A percentile compares a stretch with the other conserved stretches of the same genome.
These are phyloP conservation scores for Malaclemys terrapin DNA, from an alignment of 2,113 vertebrate genomes.

Conservation along the genomic window DNA sequence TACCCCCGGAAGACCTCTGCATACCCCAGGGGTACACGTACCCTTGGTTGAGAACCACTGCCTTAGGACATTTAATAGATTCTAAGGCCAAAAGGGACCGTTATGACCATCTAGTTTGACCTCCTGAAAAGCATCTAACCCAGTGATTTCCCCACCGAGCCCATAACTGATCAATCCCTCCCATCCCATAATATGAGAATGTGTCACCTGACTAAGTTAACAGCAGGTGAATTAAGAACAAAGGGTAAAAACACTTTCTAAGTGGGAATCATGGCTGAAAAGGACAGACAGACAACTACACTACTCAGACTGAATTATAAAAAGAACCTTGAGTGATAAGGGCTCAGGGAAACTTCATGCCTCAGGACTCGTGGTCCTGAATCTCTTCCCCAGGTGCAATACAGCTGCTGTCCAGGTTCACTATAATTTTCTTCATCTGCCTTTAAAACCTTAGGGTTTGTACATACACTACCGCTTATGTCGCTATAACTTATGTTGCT, in stretches of 20 bases:
- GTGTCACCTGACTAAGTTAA: background rate
- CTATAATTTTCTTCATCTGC: background rate
- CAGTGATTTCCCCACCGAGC: background rate
- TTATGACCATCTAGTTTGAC: no score
- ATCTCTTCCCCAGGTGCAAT: background rate
- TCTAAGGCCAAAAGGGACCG: no score
- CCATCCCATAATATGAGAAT: background rate
- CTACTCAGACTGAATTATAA: background rate
- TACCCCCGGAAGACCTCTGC: no score
- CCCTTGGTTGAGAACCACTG: no score
- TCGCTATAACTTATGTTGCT: no score
- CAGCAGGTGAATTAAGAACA: background rate
- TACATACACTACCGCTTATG: background rate
- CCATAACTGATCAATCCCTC: background rate
- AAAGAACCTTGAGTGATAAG: background rate
- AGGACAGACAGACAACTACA: background rate
- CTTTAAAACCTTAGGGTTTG: background rate
- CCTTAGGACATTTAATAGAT: background rate
- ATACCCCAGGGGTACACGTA: no score
- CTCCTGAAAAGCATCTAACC: background rate
- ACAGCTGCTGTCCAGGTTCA: background rate
- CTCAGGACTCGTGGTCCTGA: background rate
- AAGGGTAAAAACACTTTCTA: background rate
- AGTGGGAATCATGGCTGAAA: background rate
- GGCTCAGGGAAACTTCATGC: background rate